Evolutionary conservation across 2,797 vertebrate genomes (phyloP).

Genomic region (Champsocephalus esox): DNA sequence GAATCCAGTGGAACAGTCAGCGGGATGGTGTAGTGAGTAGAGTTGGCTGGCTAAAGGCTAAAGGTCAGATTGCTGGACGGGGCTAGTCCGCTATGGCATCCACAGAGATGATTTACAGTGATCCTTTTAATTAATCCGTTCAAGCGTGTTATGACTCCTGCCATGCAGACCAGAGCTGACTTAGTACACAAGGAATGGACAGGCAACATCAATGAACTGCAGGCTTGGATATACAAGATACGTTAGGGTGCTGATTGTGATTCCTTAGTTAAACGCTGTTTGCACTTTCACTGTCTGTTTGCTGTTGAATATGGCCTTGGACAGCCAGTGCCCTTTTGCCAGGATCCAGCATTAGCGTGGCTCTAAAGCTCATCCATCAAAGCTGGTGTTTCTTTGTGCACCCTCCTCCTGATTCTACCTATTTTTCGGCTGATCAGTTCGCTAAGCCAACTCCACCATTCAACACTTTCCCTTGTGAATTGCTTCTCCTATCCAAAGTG

Average conservation of each 20-base stretch:
- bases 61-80: constrained; percentile 63
- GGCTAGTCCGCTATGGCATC: constrained; percentile 48
- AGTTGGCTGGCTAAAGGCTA: constrained; percentile 58
- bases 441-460: constrained; percentile 26
- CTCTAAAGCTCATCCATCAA: constrained; percentile 64
- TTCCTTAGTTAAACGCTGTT: constrained; percentile 2
- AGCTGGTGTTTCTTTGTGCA: constrained; percentile 31
- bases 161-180: constrained; percentile 51
- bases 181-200: constrained; percentile 51
- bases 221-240: constrained; percentile 42
- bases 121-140: constrained; percentile 78
- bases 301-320: constrained; percentile 19
- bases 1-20: constrained; percentile 53
- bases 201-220: constrained; percentile 46
- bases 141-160: constrained; percentile 66
- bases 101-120: constrained; percentile 71
- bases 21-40: constrained; percentile 32
- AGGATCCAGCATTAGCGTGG: constrained; percentile 47
- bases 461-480: constrained; percentile 45
- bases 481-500: constrained; percentile 55
- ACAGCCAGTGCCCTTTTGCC: constrained; percentile 24
- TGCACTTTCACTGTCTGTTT: constrained; percentile 16
- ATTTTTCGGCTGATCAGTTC: constrained; percentile 48
- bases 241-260: not conserved
- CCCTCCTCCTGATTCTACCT: constrained; percentile 40